Evolutionary conservation across 2,888 invertebrate species (phyloP).

Genomic region (Mantis religiosa): DNA sequence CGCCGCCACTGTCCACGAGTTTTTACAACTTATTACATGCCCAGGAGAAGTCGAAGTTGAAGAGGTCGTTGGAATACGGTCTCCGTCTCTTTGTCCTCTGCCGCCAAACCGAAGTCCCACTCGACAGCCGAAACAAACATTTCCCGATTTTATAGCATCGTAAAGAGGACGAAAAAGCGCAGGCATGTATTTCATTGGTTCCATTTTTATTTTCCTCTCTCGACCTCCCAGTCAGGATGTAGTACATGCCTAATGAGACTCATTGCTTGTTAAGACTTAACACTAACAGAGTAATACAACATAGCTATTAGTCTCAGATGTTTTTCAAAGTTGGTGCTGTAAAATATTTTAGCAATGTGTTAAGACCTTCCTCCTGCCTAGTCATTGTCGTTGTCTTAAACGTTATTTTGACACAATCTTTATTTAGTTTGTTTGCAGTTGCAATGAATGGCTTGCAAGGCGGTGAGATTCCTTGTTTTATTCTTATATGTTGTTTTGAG

Average conservation of each 20-base stretch:
- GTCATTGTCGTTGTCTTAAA: no score
- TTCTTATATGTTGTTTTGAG: no score
- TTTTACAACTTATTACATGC: background rate
- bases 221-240: background rate
- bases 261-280: background rate
- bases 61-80: background rate
- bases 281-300: background rate
- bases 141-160: slow-evolving; percentile 24
- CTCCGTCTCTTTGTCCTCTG: background rate
- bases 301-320: background rate
- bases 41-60: background rate
- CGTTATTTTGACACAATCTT: no score
- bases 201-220: background rate
- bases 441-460: no score
- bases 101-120: background rate
- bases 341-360: no score
- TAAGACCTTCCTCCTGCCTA: no score
- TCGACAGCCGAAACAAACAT: slow-evolving; percentile 24
- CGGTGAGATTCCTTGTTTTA: no score
- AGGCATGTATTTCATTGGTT: slow-evolving; percentile 10
- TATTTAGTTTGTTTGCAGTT: no score
- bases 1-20: background rate
- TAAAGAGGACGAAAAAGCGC: slow-evolving; percentile 9
- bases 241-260: background rate
- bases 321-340: background rate